phyloP scores from a whole-genome alignment of 2,113 vertebrate species.

The Hippocampus mohnikei region DNA sequence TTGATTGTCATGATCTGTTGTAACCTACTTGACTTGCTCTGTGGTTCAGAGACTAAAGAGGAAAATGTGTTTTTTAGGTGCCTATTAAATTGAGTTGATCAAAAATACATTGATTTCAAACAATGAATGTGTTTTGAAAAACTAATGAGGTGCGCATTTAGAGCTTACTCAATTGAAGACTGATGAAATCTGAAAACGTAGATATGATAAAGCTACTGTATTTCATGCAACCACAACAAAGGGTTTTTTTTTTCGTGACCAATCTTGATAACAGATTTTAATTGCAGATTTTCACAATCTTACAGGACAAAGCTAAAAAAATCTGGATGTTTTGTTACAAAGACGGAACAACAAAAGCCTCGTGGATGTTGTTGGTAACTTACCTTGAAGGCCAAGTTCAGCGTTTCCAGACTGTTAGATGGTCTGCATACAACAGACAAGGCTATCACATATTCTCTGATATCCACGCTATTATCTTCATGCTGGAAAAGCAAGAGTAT shows the following conservation, averaged over 20 bases:
- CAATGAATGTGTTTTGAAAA: not conserved
- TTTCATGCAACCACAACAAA: too few relatives aligned
- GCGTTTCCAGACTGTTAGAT: slow-evolving; percentile 88
- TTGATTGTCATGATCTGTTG: not conserved
- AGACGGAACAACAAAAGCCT: not conserved
- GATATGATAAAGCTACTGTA: too few relatives aligned
- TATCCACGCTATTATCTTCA: slow-evolving; percentile 79
- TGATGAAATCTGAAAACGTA: too few relatives aligned
- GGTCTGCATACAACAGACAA: slow-evolving; percentile 94
- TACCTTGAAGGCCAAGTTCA: slow-evolving; percentile 90
- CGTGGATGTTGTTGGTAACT: not conserved
- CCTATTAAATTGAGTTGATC: not conserved
- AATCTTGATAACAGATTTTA: too few relatives aligned
- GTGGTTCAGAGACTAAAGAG: not conserved
- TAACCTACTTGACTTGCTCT: not conserved
- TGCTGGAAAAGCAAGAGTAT: slow-evolving; percentile 63
- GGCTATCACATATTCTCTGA: slow-evolving; percentile 88
- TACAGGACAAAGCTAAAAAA: not conserved
- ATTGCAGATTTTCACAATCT: not conserved
- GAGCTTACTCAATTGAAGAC: too few relatives aligned
- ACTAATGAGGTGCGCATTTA: too few relatives aligned
- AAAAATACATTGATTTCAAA: not conserved
- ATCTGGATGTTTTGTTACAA: not conserved
- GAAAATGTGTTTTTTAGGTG: not conserved
- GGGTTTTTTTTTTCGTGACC: too few relatives aligned